Percentiles rank a stretch among this genome's conserved stretches.
Evolutionary conservation across 1,140 invertebrate species (phyloP).

Genomic region (Stegodyphus mimosarum): DNA sequence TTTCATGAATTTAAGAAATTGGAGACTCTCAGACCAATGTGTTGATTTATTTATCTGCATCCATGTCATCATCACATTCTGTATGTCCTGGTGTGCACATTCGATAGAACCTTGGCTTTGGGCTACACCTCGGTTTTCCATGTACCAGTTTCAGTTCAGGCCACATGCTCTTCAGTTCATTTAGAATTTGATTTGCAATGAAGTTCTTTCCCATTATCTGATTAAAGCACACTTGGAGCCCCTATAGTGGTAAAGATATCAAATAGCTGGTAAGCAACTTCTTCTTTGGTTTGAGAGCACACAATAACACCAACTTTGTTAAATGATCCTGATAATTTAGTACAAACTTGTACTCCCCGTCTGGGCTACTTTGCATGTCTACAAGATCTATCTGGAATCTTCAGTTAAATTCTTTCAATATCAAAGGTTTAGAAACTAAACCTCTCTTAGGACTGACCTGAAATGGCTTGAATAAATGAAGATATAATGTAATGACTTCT

Average conservation of each 20-base stretch:
- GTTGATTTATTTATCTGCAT: constrained; percentile 24
- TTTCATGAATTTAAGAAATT: constrained; percentile 39
- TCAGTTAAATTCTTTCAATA: too few species aligned
- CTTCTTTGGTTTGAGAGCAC: constrained; percentile 20
- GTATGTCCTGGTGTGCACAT: constrained; percentile 20
- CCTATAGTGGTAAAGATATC: constrained; percentile 19
- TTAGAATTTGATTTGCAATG: constrained; percentile 22
- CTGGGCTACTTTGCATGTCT: too few species aligned
- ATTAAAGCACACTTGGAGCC: constrained; percentile 11
- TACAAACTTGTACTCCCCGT: too few species aligned
- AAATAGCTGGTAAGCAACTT: constrained; percentile 6
- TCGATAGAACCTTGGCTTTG: constrained; percentile 35
- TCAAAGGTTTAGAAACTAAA: too few species aligned
- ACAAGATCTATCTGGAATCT: too few species aligned
- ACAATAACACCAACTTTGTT: constrained; percentile 29
- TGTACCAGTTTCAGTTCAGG: constrained; percentile 33
- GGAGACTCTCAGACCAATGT: constrained; percentile 11
- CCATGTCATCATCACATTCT: constrained; percentile 24
- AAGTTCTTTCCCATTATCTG: constrained; percentile 33
- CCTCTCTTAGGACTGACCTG: too few species aligned
- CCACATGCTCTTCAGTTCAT: not conserved
- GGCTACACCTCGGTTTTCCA: constrained; percentile 25
- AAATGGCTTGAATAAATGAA: too few species aligned
- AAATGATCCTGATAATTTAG: not conserved
- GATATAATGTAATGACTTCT: too few species aligned